Conservation (phyloP, 2,888 invertebrate species). For the Tetragnatha montana region DNA sequence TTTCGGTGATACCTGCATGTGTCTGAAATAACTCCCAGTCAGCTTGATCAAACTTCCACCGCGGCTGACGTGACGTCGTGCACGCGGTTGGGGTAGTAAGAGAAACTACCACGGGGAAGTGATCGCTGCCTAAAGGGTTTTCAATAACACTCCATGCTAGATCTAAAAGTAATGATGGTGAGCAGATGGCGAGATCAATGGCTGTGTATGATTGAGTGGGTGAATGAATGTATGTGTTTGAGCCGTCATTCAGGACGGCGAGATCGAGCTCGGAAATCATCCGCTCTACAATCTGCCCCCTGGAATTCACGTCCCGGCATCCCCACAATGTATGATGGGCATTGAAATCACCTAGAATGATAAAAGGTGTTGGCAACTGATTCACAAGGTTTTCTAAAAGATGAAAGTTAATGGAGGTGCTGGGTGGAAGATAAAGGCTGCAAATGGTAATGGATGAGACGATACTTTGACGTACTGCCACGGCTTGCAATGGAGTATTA, state of each 20-base stretch:
- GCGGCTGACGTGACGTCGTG: neutral
- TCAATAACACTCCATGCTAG: neutral
- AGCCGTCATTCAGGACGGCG: neutral
- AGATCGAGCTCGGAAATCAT: neutral
- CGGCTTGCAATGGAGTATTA: too few species aligned
- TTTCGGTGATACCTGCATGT: neutral
- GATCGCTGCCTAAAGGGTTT: neutral
- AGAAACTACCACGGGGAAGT: neutral
- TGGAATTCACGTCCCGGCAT: neutral
- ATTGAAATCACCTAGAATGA: neutral
- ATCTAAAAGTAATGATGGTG: neutral
- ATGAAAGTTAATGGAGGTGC: too few species aligned
- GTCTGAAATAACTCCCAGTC: neutral
- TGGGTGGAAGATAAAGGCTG: too few species aligned
- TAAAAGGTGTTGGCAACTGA: neutral
- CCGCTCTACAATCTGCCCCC: neutral
- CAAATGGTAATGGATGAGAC: too few species aligned
- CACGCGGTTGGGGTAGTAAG: too few species aligned
- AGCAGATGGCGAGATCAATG: slow-evolving; percentile 1
- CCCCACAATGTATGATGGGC: neutral
- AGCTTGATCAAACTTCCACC: neutral
- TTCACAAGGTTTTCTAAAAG: neutral
- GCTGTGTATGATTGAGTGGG: neutral
- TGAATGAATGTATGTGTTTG: neutral
- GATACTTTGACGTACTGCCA: too few species aligned